Evolutionary conservation across 2,888 invertebrate genomes (phyloP).

Genomic region (Macropis europaea): DNA sequence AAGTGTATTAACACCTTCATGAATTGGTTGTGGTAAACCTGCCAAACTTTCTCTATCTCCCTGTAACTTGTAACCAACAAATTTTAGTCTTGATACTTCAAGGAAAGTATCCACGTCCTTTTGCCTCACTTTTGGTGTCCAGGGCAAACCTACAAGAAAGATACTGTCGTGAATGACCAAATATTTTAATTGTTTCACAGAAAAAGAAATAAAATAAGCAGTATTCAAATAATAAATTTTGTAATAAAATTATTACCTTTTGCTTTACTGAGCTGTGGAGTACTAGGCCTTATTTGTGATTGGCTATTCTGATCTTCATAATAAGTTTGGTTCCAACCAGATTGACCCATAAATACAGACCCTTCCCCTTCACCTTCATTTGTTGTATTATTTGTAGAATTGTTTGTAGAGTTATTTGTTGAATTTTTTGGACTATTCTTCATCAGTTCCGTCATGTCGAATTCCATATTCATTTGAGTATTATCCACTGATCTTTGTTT

Average conservation of each 20-base stretch:
- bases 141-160: conserved; percentile 87
- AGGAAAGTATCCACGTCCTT: conserved; percentile 96
- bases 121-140: conserved; percentile 97
- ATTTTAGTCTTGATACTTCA: conserved; percentile 95
- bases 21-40: conserved; percentile 97
- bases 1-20: conserved; percentile 95
- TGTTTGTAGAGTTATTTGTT: conserved; percentile 79
- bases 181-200: too few relatives aligned
- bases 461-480: conserved; percentile 82
- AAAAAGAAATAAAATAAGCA: background rate
- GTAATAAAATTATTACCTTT: conserved; percentile 63
- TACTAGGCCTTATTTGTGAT: conserved; percentile 80
- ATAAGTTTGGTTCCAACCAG: conserved; percentile 64
- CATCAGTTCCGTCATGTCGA: too few relatives aligned
- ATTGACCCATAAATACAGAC: conserved; percentile 72
- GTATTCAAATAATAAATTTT: background rate
- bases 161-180: background rate
- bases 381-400: conserved; percentile 79
- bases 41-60: conserved; percentile 94
- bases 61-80: conserved; percentile 95
- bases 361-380: conserved; percentile 81
- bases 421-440: conserved; percentile 47
- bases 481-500: conserved; percentile 96
- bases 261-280: conserved; percentile 78
- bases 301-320: conserved; percentile 79